Base-by-base conservation (phyloP, 2,888 invertebrate species). In the Acheta domesticus region DNA sequence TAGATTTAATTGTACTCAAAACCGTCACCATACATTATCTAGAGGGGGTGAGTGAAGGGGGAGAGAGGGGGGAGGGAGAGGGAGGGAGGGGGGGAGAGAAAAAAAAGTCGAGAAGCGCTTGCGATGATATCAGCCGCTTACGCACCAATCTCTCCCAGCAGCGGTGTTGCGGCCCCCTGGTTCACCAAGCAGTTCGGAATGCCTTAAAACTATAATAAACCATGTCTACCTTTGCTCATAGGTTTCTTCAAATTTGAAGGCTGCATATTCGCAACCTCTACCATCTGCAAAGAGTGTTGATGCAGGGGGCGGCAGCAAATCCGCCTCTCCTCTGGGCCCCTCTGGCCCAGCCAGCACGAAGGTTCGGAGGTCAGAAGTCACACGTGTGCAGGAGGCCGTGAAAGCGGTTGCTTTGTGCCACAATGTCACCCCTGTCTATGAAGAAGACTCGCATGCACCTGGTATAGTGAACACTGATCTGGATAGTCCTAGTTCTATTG, bases 381-480 rank as follows among this genome's bases (percentile, higher is more conserved):
- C 92, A 82, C 91, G 96, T 79, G 93, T 97, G 81, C 93, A 93
- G 88, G 95, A 96, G 85, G 95, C 96, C 0, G 96, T 98, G 49
- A 93, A 96, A 84, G 81, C 99, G 0, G 89, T 99, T 78, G 98
- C 99, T 0, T 88, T 99, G 73, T 99, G 99, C 86, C 99, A 99
- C 86, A 99, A 99, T 87, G 99, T 99, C 14, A 99, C 99, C 0
- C 99, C 99, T 0, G 96, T 98, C 2, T 96, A 94, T 85, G 98
- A 98, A 83, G 89, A 83, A 19, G 82, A 84, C n/a, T 76, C 80
- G 23, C 82, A 75, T 19, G 82, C 82, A 77, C 83, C 83, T 21
- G 81, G 80, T 23, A 74, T 77, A 8, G 50, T 78, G 16, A 62
- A 62, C n/a, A 14, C 62, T 62, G n/a, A 62, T 8, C 62, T 62